Base-by-base conservation (phyloP, 2,113 vertebrate species). In the Rhipidura dahli region DNA sequence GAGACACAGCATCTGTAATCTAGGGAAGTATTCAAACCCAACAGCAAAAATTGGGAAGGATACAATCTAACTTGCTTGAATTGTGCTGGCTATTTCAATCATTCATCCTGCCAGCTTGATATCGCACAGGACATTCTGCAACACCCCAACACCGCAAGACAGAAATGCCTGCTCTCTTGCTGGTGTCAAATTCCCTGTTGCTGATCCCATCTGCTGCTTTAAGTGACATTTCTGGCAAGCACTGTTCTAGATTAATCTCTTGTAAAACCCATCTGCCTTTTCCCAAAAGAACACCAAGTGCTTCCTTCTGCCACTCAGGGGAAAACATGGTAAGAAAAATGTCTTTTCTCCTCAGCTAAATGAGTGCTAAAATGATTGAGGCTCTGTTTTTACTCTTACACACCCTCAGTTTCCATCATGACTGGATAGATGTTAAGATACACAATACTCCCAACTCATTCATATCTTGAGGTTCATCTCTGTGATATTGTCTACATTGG, bases 231-330 rank as follows among this genome's bases (percentile, higher is more conserved):
- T 87, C 77, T 83, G 68, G 71, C 78, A 93, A 83, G 83, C 10
- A 20, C n/a, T 81, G 10, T 53, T 95, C 88, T 79, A 92, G 81
- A 78, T 49, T 80, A 73, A 65, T 87, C 45, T 86, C 65, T 89
- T 71, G 47, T 56, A 95, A 92, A 94, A 69, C 37, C 72, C 57
- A 81, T 88, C 93, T 92, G 77, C 76, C 47, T 90, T 84, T 73
- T 82, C 91, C 75, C 90, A 68, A 73, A 65, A 68, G 89, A 89
- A 90, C 51, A 39, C 28, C n/a, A 70, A 65, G 53, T 44, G 31
- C 56, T 85, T 93, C 73, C 80, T 86, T 61, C 42, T 87, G 57
- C 60, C 26, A 47, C 79, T 65, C 71, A 18, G 24, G 35, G 68
- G 51, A 87, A 93, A 94, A 89, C 15, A 35, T 2, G 4, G 22